These are phyloP conservation scores for Mesembrinibis cayennensis DNA, from an alignment of 2,113 vertebrate species.

Conservation along the genomic window DNA sequence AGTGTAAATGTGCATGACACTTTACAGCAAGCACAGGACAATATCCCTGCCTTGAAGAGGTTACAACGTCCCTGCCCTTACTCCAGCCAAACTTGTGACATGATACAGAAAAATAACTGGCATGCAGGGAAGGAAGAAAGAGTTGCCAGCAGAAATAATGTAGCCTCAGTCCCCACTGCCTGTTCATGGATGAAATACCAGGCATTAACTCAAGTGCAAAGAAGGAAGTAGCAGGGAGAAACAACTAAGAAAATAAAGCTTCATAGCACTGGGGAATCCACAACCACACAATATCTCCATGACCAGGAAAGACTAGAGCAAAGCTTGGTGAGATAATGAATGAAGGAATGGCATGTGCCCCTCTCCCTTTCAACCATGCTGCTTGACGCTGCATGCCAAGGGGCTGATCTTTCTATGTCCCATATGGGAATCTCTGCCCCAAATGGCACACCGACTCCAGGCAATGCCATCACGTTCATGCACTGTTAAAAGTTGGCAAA, in stretches of 20 bases:
- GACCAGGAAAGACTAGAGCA: not conserved
- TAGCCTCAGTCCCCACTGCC: not conserved
- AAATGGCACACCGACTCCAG: not conserved
- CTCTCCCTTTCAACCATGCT: not conserved
- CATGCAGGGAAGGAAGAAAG: not conserved
- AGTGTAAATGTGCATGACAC: not conserved
- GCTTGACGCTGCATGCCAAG: accelerated
- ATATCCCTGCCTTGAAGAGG: not conserved
- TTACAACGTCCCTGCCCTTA: not conserved
- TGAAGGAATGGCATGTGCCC: not conserved
- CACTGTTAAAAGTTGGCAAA: not conserved
- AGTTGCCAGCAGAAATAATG: not conserved
- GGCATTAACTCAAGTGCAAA: not conserved
- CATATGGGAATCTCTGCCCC: not conserved
- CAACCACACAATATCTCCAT: not conserved
- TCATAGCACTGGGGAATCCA: not conserved
- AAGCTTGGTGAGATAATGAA: not conserved
- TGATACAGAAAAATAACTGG: not conserved
- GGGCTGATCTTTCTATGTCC: not conserved
- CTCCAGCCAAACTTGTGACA: not conserved
- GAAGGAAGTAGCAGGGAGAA: not conserved
- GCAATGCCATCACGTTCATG: not conserved
- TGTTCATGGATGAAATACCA: not conserved
- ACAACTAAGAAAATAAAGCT: not conserved
- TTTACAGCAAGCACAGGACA: not conserved